A percentile compares a stretch with the other conserved stretches of the same genome.
These are phyloP conservation scores for Scaeva pyrastri DNA, from an alignment of 2,888 invertebrate genomes.

Conservation along the genomic window DNA sequence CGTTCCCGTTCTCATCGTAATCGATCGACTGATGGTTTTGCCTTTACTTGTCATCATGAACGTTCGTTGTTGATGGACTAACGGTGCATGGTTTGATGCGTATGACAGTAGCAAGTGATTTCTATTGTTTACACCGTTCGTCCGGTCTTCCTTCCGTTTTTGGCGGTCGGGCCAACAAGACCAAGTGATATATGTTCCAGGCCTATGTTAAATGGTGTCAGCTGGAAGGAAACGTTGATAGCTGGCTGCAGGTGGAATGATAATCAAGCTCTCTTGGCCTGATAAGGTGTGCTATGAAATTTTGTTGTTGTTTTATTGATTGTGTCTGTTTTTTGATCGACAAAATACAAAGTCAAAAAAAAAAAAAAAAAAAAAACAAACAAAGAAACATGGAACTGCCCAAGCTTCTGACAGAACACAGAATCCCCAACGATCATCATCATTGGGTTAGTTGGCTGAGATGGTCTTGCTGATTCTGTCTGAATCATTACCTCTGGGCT, in stretches of 20 bases:
- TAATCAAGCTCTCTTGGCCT: conserved; percentile 48
- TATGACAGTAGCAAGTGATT: conserved; percentile 61
- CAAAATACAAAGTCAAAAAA: too few species aligned
- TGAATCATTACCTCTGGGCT: conserved; percentile 75
- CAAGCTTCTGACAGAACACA: conserved; percentile 68
- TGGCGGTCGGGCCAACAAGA: too few species aligned
- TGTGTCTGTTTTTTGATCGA: conserved; percentile 18
- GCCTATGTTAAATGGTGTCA: conserved; percentile 66
- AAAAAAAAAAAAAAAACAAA: conserved; percentile 40
- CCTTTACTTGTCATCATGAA: not conserved
- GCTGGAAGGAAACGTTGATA: conserved; percentile 70
- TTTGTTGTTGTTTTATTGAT: conserved; percentile 42
- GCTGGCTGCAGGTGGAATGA: conserved; percentile 68
- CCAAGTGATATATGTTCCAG: conserved; percentile 45
- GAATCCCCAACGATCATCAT: conserved; percentile 68
- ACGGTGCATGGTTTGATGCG: conserved; percentile 56
- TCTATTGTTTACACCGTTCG: conserved; percentile 74
- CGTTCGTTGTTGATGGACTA: conserved; percentile 35
- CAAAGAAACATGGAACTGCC: conserved; percentile 60
- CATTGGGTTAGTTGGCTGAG: conserved; percentile 70
- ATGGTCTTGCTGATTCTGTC: conserved; percentile 71
- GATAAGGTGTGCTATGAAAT: conserved; percentile 66
- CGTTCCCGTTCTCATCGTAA: not conserved
- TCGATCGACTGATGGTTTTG: conserved; percentile 31
- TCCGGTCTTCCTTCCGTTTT: conserved; percentile 75